Evolutionary conservation across 2,797 vertebrate species (phyloP).

Genomic region (Etheostoma perlongum): DNA sequence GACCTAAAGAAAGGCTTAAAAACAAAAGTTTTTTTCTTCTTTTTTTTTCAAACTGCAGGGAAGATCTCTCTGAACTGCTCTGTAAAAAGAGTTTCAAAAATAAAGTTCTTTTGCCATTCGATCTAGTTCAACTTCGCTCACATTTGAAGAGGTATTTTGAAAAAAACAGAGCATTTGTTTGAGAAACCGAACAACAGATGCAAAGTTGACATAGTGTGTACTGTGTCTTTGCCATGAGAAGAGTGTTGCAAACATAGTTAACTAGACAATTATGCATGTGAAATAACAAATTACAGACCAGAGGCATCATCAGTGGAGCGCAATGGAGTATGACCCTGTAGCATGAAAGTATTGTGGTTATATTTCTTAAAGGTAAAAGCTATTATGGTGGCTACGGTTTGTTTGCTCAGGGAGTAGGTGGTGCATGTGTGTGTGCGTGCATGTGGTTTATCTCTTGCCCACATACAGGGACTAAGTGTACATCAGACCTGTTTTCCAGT

Average conservation of each 20-base stretch:
- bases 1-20: conserved; percentile 52
- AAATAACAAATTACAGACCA: conserved; percentile 44
- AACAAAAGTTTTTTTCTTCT: background rate
- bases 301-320: conserved; percentile 27
- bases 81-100: conserved; percentile 1
- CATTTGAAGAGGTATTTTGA: background rate
- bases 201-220: background rate
- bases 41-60: conserved; percentile 3
- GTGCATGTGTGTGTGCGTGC: conserved; percentile 24
- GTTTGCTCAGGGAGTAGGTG: conserved; percentile 39
- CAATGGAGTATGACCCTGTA: conserved; percentile 22
- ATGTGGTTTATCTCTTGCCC: conserved; percentile 74
- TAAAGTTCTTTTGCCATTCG: background rate
- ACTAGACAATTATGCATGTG: conserved; percentile 37
- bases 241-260: background rate
- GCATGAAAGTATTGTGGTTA: conserved; percentile 21
- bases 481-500: conserved; percentile 80
- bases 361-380: conserved; percentile 51
- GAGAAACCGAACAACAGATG: background rate
- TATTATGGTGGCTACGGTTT: conserved; percentile 41
- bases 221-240: background rate
- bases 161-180: background rate
- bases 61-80: conserved; percentile 9
- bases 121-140: conserved; percentile 15
- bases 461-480: conserved; percentile 77